Evolutionary conservation across 1,140 invertebrate species (phyloP).

Genomic region (Papilio polyxenes): DNA sequence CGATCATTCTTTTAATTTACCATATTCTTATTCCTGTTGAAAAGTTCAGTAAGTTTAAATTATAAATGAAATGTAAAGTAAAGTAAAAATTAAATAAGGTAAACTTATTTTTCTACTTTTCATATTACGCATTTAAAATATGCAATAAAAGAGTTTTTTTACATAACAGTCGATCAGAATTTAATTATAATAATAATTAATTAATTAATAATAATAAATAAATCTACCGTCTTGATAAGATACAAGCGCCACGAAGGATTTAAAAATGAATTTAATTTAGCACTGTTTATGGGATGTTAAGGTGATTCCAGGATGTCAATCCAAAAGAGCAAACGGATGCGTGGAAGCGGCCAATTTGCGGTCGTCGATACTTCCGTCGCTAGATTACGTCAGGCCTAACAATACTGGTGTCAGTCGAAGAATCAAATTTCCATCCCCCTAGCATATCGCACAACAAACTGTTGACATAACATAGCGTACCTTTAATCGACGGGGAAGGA

Average conservation of each 20-base stretch:
- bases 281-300: neutral
- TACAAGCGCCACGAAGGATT: no score
- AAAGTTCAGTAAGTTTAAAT: neutral
- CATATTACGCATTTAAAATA: no score
- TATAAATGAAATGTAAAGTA: neutral
- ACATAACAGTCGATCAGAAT: no score
- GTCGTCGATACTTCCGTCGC: slow-evolving; percentile 12
- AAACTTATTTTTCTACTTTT: neutral
- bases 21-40: neutral
- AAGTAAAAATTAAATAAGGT: neutral
- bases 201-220: no score
- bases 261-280: no score
- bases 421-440: no score
- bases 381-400: slow-evolving; percentile 1
- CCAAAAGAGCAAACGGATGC: slow-evolving; percentile 5
- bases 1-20: neutral
- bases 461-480: no score
- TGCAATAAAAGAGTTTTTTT: no score
- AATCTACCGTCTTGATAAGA: no score
- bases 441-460: no score
- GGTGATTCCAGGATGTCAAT: neutral
- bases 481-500: no score
- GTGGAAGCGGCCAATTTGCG: slow-evolving; percentile 23
- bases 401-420: neutral
- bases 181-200: no score